Evolutionary conservation across 2,113 vertebrate genomes (phyloP).

Genomic region (Lepus europaeus): DNA sequence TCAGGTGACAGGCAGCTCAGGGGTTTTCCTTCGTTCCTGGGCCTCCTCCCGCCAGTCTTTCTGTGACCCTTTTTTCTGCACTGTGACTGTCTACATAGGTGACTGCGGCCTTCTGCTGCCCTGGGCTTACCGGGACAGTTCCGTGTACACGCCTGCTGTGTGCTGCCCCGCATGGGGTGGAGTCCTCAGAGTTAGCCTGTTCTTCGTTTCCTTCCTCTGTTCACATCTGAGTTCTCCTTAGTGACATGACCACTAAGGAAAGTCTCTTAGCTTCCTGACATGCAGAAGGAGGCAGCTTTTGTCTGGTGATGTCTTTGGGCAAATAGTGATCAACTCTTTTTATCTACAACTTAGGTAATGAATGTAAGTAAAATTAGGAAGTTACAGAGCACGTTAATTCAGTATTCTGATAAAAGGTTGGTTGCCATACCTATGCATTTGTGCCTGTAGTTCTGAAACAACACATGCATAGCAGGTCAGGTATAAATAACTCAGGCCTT

Average conservation of each 20-base stretch:
- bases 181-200: background rate
- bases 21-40: background rate
- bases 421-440: background rate
- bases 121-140: background rate
- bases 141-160: background rate
- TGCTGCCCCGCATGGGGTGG: background rate
- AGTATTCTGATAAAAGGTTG: background rate
- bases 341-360: background rate
- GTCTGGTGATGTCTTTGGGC: conserved; percentile 39
- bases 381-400: background rate
- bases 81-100: background rate
- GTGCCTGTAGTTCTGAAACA: conserved; percentile 13
- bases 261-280: background rate
- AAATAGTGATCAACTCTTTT: conserved; percentile 10
- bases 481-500: conserved; percentile 15
- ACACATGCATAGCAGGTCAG: background rate
- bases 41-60: background rate
- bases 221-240: background rate
- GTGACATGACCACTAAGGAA: conserved; percentile 25
- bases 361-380: background rate
- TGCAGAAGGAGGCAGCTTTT: background rate
- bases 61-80: background rate
- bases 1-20: background rate
- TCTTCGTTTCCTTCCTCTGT: background rate
- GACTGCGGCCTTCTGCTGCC: background rate